Base-by-base conservation (phyloP, 2,113 vertebrate genomes). In the Oryzias javanicus region DNA sequence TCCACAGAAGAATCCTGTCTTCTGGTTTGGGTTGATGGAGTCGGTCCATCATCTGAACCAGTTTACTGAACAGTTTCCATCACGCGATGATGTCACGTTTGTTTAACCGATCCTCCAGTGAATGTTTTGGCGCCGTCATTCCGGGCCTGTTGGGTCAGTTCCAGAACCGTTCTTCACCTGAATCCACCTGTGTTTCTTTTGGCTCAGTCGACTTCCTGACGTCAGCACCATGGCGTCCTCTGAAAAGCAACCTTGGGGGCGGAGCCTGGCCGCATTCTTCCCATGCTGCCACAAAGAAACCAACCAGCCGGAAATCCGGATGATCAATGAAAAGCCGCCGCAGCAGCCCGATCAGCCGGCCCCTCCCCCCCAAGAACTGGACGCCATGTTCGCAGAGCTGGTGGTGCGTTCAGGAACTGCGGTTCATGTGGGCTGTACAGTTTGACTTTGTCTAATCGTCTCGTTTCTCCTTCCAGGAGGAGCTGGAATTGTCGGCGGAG, bases 401-500 rank as follows among this genome's bases (percentile, higher is more conserved):
- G 95, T 98, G 93, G 96, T 98, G 71, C 88, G 95, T 91, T 4
- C n/a, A 20, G 22, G 4, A 52, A 4, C 17, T n/a, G 7, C 14
- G 5, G 4, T 14, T 10, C 25, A 20, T 59, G 16, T 4, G 25
- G 1, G 13, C 7, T 27, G 15, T 27, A 15, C 1, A 35, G 10
- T 12, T 10, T 12, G 29, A 35, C 29, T 35, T 35, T 35, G 35
- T 25, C 22, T 51, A 15, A 16, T 16, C 25, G 7, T 42, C 42
- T 3, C 1, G 7, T 12, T 42, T 48, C n/a, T 13, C 16, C 7
- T 24, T 58, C 5, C 27, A 98, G 96, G 95, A 97, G 91, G 96
- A 98, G 78, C 92, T 98, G 75, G 96, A 95, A 80, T 95, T 98
- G 55, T 91, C 93, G 1, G 96, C 94, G 76, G 94, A 96, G 82